Conservation (phyloP, 2,888 invertebrate genomes). For the Nymphalis polychloros region DNA sequence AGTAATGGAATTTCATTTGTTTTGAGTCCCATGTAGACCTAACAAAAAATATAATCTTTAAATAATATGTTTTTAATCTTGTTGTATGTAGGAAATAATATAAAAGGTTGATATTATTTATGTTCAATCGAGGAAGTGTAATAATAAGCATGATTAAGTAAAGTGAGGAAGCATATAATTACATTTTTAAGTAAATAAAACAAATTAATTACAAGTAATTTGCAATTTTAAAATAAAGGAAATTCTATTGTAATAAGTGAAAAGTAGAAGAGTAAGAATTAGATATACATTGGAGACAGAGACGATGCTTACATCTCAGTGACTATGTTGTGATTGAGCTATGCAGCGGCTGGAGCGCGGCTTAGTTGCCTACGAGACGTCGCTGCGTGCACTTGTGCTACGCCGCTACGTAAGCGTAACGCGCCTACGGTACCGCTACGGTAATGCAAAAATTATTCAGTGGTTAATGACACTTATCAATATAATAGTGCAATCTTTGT, state of each 20-base stretch:
- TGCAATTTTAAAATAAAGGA: no score
- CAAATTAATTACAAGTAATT: no score
- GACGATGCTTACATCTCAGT: constrained; percentile 16
- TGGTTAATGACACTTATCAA: constrained; percentile 27
- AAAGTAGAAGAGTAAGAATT: no score
- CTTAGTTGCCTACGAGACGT: constrained; percentile 60
- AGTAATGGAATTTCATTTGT: constrained; percentile 75
- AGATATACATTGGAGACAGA: constrained; percentile 1
- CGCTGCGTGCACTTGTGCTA: constrained; percentile 49
- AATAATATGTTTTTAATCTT: no score
- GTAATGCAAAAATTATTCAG: constrained; percentile 16
- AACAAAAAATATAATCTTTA: no score
- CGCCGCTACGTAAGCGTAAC: constrained; percentile 38
- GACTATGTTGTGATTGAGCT: constrained; percentile 43
- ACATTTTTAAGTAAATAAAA: no score
- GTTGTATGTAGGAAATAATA: no score
- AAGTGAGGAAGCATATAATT: no score
- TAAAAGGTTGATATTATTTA: no score
- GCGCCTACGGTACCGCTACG: constrained; percentile 30
- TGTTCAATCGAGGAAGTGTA: no score
- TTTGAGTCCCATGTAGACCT: constrained; percentile 37
- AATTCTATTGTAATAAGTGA: no score
- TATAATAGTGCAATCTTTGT: constrained; percentile 29
- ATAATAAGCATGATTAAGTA: no score
- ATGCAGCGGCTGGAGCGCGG: constrained; percentile 47